A percentile compares a stretch with the other conserved stretches of the same genome.
Evolutionary conservation across 2,888 invertebrate genomes (phyloP).

Genomic region (Trichacis sp.): DNA sequence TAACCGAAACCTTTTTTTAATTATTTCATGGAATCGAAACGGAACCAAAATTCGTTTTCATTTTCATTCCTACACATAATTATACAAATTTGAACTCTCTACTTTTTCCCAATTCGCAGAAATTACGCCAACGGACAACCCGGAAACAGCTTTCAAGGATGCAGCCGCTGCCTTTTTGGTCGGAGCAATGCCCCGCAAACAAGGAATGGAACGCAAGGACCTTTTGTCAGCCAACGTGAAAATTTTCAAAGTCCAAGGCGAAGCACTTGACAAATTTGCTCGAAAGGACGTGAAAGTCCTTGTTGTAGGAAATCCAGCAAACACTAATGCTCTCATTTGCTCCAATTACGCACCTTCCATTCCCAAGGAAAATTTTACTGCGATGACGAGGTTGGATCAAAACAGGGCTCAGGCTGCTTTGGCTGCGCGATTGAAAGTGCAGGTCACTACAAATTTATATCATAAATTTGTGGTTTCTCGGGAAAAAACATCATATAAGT

Average conservation of each 20-base stretch:
- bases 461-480: too few species aligned
- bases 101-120: constrained; percentile 69
- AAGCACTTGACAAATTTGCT: constrained; percentile 90
- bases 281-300: constrained; percentile 94
- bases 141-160: constrained; percentile 93
- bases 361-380: constrained; percentile 95
- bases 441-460: constrained; percentile 45
- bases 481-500: not conserved
- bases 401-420: constrained; percentile 95
- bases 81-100: too few species aligned
- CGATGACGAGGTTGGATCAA: constrained; percentile 98
- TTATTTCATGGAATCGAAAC: too few species aligned
- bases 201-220: constrained; percentile 99
- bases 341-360: constrained; percentile 96
- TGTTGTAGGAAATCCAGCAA: constrained; percentile 99
- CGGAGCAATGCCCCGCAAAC: constrained; percentile 96
- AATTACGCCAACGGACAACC: constrained; percentile 89
- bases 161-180: constrained; percentile 96
- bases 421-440: constrained; percentile 76
- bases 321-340: constrained; percentile 97
- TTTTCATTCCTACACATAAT: too few species aligned
- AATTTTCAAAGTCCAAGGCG: constrained; percentile 97
- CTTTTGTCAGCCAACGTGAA: constrained; percentile 96
- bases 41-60: too few species aligned
- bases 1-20: too few species aligned